Conservation (phyloP, 1,140 invertebrate genomes). For the Neodiprion fabricii region DNA sequence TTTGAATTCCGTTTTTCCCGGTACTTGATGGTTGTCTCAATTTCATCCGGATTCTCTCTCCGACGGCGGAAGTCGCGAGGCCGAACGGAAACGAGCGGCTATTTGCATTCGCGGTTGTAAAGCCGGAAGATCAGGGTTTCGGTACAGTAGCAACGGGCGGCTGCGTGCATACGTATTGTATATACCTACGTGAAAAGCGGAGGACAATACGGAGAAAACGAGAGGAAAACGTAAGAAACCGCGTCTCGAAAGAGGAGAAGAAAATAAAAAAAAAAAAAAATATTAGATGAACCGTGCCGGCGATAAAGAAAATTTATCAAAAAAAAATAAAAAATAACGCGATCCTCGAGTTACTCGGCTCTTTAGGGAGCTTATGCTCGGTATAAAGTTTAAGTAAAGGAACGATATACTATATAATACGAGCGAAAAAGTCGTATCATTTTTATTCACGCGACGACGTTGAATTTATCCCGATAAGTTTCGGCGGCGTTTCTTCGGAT, state of each 20-base stretch:
- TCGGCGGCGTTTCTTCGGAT: conserved; percentile 6
- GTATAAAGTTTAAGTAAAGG: conserved; percentile 43
- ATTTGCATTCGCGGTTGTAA: conserved; percentile 56
- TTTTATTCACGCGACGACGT: neutral
- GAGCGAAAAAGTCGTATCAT: neutral
- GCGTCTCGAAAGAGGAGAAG: neutral
- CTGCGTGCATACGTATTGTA: no score
- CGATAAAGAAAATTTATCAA: no score
- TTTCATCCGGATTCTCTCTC: neutral
- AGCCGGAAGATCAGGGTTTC: conserved; percentile 25
- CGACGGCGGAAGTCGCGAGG: conserved; percentile 40
- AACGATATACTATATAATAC: neutral
- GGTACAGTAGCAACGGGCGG: no score
- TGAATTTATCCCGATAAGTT: neutral
- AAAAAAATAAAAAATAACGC: no score
- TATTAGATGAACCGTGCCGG: neutral
- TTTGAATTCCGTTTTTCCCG: neutral
- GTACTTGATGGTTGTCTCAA: neutral
- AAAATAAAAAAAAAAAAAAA: neutral
- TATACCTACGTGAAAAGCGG: no score
- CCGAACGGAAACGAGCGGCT: conserved; percentile 45
- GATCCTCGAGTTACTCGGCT: conserved; percentile 1
- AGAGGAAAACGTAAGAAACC: no score
- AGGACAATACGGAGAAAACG: no score
- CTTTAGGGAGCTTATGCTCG: conserved; percentile 43